Conservation (phyloP, 2,888 invertebrate species). For the Polydrusus cervinus region DNA sequence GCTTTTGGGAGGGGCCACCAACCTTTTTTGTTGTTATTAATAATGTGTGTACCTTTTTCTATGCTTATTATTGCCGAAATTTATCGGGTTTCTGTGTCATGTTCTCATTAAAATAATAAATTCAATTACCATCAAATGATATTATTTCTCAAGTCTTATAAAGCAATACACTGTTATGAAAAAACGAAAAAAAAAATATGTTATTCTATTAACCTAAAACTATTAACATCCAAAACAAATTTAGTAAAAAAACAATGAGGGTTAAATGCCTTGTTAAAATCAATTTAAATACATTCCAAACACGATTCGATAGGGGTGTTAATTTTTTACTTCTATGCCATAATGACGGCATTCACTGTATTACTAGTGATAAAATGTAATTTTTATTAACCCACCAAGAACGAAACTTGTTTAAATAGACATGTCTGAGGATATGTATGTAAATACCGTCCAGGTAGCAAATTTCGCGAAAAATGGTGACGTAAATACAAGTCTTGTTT, state of each 20-base stretch:
- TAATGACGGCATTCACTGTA: background rate
- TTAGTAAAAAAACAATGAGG: background rate
- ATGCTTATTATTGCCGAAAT: conserved; percentile 41
- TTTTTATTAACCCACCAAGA: background rate
- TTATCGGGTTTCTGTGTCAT: conserved; percentile 31
- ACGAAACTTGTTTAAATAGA: conserved; percentile 10
- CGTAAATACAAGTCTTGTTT: conserved; percentile 18
- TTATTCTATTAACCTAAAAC: too few relatives aligned
- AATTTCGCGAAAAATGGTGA: conserved; percentile 22
- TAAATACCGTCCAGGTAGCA: conserved; percentile 16
- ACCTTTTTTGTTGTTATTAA: conserved; percentile 47
- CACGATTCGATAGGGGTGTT: background rate
- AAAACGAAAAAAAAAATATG: too few relatives aligned
- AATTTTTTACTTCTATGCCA: background rate
- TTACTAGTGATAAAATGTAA: background rate
- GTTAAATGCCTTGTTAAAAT: background rate
- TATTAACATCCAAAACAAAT: background rate
- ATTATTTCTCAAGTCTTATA: conserved; percentile 16
- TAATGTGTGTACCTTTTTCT: conserved; percentile 43
- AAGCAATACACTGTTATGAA: background rate
- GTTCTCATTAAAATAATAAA: conserved; percentile 29
- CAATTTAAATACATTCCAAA: background rate
- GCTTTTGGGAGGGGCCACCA: conserved; percentile 40
- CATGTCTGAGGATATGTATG: conserved; percentile 7
- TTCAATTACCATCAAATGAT: conserved; percentile 10